Evolutionary conservation across 2,797 vertebrate genomes (phyloP).

Genomic region (Carapus acus): DNA sequence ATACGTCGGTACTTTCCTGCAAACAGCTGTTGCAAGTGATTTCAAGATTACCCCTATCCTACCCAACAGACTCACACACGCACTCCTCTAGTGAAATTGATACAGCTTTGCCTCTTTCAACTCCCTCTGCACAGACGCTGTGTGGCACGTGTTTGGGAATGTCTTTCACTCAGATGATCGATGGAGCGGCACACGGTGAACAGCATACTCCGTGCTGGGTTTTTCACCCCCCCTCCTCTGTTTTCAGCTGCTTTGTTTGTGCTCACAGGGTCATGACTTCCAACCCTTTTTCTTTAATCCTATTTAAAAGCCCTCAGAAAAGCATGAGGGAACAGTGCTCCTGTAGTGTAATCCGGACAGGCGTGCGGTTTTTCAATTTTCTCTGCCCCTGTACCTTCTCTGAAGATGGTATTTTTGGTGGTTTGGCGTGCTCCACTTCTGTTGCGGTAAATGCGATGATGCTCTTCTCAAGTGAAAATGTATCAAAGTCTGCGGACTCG

Average conservation of each 20-base stretch:
- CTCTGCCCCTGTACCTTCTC: slow-evolving; percentile 1
- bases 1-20: slow-evolving; percentile 25
- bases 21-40: slow-evolving; percentile 57
- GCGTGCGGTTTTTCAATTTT: slow-evolving; percentile 22
- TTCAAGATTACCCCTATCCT: slow-evolving; percentile 49
- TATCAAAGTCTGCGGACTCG: not conserved
- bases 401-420: slow-evolving; percentile 36
- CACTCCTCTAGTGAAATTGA: slow-evolving; percentile 44
- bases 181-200: slow-evolving; percentile 48
- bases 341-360: slow-evolving; percentile 55
- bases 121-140: slow-evolving; percentile 23
- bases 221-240: slow-evolving; percentile 37
- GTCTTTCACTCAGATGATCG: slow-evolving; percentile 59
- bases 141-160: slow-evolving; percentile 59
- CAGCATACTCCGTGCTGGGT: slow-evolving; percentile 23
- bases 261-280: slow-evolving; percentile 45
- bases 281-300: slow-evolving; percentile 63
- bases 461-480: too few species aligned
- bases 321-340: slow-evolving; percentile 54
- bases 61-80: slow-evolving; percentile 15
- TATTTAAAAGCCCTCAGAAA: slow-evolving; percentile 63
- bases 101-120: slow-evolving; percentile 41
- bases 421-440: slow-evolving; percentile 14
- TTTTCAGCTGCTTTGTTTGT: slow-evolving; percentile 44
- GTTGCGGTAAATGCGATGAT: too few species aligned